phyloP scores from a whole-genome alignment of 2,888 invertebrate species.

The Dione vanillae region DNA sequence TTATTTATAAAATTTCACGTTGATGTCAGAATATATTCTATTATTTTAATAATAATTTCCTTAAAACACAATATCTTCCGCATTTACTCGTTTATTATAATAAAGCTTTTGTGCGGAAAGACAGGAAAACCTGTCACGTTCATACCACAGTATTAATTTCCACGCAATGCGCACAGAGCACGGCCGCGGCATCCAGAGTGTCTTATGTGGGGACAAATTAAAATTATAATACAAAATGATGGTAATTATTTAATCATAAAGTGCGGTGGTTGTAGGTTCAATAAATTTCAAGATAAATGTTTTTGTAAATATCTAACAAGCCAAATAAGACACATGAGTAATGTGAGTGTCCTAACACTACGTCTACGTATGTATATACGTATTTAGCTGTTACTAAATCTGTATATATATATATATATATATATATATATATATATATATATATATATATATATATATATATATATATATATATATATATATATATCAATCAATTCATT shows the following conservation, averaged over 20 bases:
- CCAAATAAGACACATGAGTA: no score
- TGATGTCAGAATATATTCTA: background rate
- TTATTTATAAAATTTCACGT: background rate
- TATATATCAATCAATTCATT: no score
- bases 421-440: no score
- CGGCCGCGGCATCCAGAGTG: constrained; percentile 1
- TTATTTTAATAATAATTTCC: constrained; percentile 5
- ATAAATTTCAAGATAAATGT: no score
- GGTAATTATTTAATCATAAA: background rate
- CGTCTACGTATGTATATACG: no score
- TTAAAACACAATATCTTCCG: constrained; percentile 1
- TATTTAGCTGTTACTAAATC: no score
- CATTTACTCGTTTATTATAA: constrained; percentile 18
- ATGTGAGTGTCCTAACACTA: no score
- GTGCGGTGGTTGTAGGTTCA: no score
- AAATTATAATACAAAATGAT: background rate
- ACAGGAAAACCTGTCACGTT: constrained; percentile 29
- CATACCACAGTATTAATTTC: constrained; percentile 29
- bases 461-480: no score
- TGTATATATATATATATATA: no score
- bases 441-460: no score
- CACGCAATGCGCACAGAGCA: constrained; percentile 23
- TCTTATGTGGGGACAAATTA: constrained; percentile 2
- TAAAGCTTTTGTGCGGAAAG: constrained; percentile 9
- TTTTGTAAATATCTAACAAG: no score